Conservation (phyloP, 2,113 vertebrate genomes). For the Paratilapia polleni region DNA sequence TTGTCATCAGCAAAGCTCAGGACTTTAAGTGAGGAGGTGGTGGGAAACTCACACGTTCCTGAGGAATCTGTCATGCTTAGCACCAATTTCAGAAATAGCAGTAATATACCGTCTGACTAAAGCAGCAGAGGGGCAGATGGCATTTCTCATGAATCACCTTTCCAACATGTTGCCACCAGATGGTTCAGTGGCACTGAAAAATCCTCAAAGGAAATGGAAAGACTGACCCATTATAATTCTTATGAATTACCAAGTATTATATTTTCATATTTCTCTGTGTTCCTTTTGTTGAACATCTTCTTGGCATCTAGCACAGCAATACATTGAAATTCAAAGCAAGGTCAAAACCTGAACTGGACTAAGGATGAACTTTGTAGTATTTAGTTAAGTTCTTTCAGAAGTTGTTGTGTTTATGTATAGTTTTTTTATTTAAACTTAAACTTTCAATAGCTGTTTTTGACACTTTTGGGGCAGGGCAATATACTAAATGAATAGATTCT, state of each 20-base stretch:
- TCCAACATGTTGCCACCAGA: constrained; percentile 54
- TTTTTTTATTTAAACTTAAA: neutral
- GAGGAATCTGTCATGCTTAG: constrained; percentile 52
- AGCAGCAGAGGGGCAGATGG: constrained; percentile 56
- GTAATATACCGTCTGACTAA: constrained; percentile 49
- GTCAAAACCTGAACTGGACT: neutral
- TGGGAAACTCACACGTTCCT: constrained; percentile 53
- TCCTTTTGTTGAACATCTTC: neutral
- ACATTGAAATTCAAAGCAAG: neutral
- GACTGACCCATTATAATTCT: neutral
- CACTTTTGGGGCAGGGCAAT: neutral
- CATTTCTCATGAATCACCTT: constrained; percentile 69
- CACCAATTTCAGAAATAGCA: constrained; percentile 59
- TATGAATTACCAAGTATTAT: neutral
- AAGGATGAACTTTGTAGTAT: no score
- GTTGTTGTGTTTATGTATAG: fast-evolving
- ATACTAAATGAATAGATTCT: neutral
- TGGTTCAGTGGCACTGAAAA: constrained; percentile 23
- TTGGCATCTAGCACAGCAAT: neutral
- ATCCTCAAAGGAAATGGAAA: neutral
- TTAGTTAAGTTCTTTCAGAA: no score
- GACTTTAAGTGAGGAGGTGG: constrained; percentile 57
- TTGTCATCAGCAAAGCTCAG: constrained; percentile 35
- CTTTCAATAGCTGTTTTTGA: fast-evolving
- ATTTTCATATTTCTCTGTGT: neutral